Evolutionary conservation across 2,888 invertebrate species (phyloP), one percentile per base, ranked within the genome.

Genomic region (Branchipolynoe longqiensis): DNA sequence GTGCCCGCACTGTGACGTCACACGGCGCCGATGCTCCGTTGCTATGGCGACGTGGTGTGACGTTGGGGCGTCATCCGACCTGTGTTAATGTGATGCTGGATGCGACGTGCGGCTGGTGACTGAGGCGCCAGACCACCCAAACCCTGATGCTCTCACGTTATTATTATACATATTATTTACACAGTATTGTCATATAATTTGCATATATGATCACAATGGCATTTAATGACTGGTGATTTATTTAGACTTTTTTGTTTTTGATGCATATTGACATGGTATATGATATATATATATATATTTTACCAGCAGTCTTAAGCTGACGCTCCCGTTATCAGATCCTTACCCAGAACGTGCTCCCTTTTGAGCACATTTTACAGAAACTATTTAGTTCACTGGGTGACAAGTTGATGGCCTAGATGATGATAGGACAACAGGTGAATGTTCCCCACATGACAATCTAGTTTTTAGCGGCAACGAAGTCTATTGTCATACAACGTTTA

Each of bases 321-420:
- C 25, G 48, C 78, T 48, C 78, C 78, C 78, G 48, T 78, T 78
- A 78, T 78, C 78, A 78, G 78, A 78, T 48, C 78, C 48, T 78
- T 48, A 41, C 78, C 48, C 48, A 87, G 88, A 88, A 90, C 89
- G 84, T 90, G 90, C 91, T 92, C 91, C 92, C 92, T 92, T 91
- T 92, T 92, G 92, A 92, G 92, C 91, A 89, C 89, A 88, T 88
- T 88, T 90, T 90, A 69, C 59, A 58, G 82, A 82, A n/a, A 58
- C 78, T 78, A 38, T 58, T 58, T 82, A 82, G 56, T 82, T 82
- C 36, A 54, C 59, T 82, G 82, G 82, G 56, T 82, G 59, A 82
- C 56, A 58, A 56, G 59, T 82, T 82, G 48, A 82, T 28, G n/a
- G 36, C 56, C 36, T 58, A 58, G 54, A 54, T 40, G 28, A 82